phyloP scores from a whole-genome alignment of 2,888 invertebrate species.

The Rosalia funebris region DNA sequence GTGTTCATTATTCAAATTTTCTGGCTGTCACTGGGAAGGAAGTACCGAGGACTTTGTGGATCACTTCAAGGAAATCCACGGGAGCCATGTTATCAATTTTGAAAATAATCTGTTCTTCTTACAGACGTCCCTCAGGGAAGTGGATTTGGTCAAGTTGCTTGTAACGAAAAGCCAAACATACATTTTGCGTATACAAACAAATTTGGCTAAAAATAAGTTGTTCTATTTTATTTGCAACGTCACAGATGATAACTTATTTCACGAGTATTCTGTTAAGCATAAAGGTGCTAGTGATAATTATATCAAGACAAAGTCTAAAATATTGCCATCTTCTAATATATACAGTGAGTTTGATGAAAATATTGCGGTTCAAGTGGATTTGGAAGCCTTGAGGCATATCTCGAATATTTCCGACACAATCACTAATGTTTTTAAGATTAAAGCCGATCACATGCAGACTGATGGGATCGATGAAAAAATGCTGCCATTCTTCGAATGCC shows the following conservation, averaged over 20 bases:
- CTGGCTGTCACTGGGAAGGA: constrained; percentile 50
- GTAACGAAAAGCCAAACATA: constrained; percentile 50
- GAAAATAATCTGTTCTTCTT: constrained; percentile 50
- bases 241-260: constrained; percentile 46
- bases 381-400: constrained; percentile 51
- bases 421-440: constrained; percentile 48
- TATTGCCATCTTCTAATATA: constrained; percentile 43
- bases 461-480: constrained; percentile 52
- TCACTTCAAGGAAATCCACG: constrained; percentile 53
- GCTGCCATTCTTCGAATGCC: constrained; percentile 57
- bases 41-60: constrained; percentile 47
- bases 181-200: constrained; percentile 49
- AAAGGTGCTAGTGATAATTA: constrained; percentile 51
- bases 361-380: constrained; percentile 48
- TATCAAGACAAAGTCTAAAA: constrained; percentile 52
- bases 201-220: constrained; percentile 46
- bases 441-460: constrained; percentile 36
- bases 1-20: constrained; percentile 44
- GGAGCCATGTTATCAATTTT: constrained; percentile 51
- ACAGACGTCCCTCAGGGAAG: constrained; percentile 48
- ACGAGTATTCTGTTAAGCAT: constrained; percentile 54
- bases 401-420: constrained; percentile 47
- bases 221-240: constrained; percentile 53
- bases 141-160: constrained; percentile 49
- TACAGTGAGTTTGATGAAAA: constrained; percentile 45